phyloP scores from a whole-genome alignment of 1,140 invertebrate species.

The Protaetia brevitarsis region DNA sequence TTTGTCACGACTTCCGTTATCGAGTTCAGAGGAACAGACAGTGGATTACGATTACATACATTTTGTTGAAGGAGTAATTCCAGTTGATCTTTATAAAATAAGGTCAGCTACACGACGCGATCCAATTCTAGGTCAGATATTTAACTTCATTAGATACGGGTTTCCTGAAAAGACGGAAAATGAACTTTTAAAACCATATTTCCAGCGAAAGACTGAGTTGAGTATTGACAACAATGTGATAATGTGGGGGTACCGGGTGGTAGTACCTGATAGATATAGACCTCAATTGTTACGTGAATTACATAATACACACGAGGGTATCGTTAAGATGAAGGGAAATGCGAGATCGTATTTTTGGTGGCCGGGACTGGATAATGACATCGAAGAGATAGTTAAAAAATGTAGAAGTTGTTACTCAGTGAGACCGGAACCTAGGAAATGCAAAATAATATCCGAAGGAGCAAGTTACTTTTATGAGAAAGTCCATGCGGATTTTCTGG shows the following conservation, averaged over 20 bases:
- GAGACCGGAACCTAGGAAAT: neutral
- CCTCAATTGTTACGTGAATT: constrained; percentile 35
- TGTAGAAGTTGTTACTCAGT: constrained; percentile 25
- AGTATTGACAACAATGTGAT: constrained; percentile 33
- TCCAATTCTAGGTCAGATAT: neutral
- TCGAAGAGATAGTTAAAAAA: too few relatives aligned
- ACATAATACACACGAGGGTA: too few relatives aligned
- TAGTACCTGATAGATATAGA: constrained; percentile 44
- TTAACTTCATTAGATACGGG: neutral
- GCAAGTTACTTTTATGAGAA: constrained; percentile 47
- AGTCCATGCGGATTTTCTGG: constrained; percentile 48
- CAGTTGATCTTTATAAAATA: neutral
- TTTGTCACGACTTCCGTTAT: constrained; percentile 35
- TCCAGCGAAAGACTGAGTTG: constrained; percentile 29
- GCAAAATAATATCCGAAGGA: constrained; percentile 3
- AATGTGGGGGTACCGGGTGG: constrained; percentile 37
- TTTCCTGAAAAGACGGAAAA: constrained; percentile 8
- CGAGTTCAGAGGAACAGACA: neutral
- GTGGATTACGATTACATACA: constrained; percentile 3
- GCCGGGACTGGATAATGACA: too few relatives aligned
- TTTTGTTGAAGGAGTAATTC: constrained; percentile 2
- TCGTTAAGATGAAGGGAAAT: constrained; percentile 47
- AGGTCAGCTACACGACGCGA: neutral
- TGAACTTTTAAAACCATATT: neutral
- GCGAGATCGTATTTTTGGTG: constrained; percentile 50